phyloP scores from a whole-genome alignment of 1,140 invertebrate genomes.

The Ips typographus region DNA sequence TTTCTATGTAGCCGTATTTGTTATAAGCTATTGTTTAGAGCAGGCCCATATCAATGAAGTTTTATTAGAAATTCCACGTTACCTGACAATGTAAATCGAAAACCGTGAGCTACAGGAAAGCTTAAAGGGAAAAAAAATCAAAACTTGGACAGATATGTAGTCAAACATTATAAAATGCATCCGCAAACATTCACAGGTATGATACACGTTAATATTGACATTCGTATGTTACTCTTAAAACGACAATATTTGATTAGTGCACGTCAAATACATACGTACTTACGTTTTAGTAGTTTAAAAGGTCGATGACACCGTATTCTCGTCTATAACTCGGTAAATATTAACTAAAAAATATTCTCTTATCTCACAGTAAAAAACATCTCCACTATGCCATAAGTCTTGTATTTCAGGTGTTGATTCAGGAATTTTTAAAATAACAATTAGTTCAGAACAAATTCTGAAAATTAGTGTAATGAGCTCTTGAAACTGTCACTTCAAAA shows the following conservation, averaged over 20 bases:
- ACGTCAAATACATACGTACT: constrained; percentile 23
- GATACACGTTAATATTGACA: constrained; percentile 21
- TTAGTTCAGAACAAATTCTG: no score
- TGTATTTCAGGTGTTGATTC: no score
- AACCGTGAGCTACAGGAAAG: not conserved
- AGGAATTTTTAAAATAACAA: no score
- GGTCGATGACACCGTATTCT: constrained; percentile 13
- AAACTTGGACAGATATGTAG: constrained; percentile 3
- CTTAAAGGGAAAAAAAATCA: constrained; percentile 12
- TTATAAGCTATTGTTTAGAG: not conserved
- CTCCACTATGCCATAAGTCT: no score
- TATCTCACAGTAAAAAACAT: constrained; percentile 6
- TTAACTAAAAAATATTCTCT: constrained; percentile 10
- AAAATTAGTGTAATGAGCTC: no score
- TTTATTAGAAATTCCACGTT: not conserved
- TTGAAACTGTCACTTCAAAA: no score
- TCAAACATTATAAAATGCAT: constrained; percentile 22
- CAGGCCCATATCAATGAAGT: not conserved
- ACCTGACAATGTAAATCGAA: no score
- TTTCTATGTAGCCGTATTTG: not conserved
- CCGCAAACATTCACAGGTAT: constrained; percentile 18
- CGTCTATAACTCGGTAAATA: constrained; percentile 11
- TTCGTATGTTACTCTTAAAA: constrained; percentile 26
- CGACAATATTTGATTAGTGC: constrained; percentile 23
- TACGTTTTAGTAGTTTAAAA: constrained; percentile 19